These are phyloP conservation scores for Pocillopora grandis DNA, from an alignment of 92 coral and sea anemone species.

Conservation along the genomic window DNA sequence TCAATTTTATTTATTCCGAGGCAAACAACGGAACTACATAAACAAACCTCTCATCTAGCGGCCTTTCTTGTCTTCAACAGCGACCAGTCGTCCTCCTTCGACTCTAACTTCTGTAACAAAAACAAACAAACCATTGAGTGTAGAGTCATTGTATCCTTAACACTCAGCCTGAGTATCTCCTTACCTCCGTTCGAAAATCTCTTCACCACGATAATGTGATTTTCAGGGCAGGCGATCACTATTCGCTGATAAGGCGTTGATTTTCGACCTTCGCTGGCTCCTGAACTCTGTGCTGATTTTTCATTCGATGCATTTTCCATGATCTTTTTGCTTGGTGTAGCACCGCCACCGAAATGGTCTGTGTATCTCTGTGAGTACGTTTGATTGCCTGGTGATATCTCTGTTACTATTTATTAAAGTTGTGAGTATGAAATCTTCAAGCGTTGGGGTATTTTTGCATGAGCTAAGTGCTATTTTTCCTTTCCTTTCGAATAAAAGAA, in stretches of 20 bases:
- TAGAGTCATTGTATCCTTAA: neutral
- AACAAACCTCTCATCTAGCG: slow-evolving; percentile 15
- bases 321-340: neutral
- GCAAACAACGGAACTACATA: slow-evolving; percentile 2
- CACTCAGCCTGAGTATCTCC: neutral
- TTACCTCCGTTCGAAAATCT: slow-evolving; percentile 47
- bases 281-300: neutral
- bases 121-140: neutral
- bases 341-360: neutral
- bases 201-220: slow-evolving; percentile 44
- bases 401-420: neutral
- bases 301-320: slow-evolving; percentile 17
- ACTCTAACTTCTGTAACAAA: slow-evolving; percentile 41
- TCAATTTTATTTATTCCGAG: neutral
- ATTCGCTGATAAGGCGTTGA: slow-evolving; percentile 28
- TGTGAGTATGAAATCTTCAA: neutral
- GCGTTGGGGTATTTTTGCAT: slow-evolving; percentile 6
- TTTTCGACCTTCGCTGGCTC: neutral
- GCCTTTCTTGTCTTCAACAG: slow-evolving; percentile 22
- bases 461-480: neutral
- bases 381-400: neutral
- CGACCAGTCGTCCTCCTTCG: slow-evolving; percentile 32
- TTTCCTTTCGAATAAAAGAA: neutral
- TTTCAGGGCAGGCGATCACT: slow-evolving; percentile 39
- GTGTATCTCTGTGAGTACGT: neutral